These are phyloP conservation scores for Eurytoma californica DNA, from an alignment of 2,888 invertebrate genomes.

Conservation along the genomic window DNA sequence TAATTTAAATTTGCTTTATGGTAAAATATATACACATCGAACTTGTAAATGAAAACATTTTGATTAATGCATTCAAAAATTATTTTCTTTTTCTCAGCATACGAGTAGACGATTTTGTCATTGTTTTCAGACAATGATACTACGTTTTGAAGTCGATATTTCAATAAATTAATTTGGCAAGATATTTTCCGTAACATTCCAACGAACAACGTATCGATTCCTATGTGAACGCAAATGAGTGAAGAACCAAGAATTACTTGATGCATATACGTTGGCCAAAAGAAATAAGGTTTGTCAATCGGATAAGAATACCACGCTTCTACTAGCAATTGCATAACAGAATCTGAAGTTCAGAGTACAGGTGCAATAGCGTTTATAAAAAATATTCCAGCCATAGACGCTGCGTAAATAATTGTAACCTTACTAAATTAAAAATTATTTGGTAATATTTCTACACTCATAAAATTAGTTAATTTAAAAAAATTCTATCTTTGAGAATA, in stretches of 20 bases:
- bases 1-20: too few relatives aligned
- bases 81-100: not conserved
- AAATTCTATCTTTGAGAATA: too few relatives aligned
- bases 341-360: not conserved
- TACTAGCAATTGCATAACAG: not conserved
- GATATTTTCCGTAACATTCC: not conserved
- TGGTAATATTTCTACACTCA: too few relatives aligned
- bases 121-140: not conserved
- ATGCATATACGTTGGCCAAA: not conserved
- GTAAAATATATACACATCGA: not conserved
- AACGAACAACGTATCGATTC: not conserved
- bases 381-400: slow-evolving; percentile 1
- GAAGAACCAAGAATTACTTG: not conserved
- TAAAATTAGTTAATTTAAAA: too few relatives aligned
- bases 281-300: not conserved
- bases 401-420: not conserved
- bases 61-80: not conserved
- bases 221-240: not conserved
- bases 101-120: not conserved
- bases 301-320: not conserved
- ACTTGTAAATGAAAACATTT: not conserved
- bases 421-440: not conserved
- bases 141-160: not conserved
- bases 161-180: not conserved
- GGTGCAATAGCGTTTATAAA: not conserved